Base-by-base conservation (phyloP, 1,140 invertebrate species). In the Papilio aristodemus region DNA sequence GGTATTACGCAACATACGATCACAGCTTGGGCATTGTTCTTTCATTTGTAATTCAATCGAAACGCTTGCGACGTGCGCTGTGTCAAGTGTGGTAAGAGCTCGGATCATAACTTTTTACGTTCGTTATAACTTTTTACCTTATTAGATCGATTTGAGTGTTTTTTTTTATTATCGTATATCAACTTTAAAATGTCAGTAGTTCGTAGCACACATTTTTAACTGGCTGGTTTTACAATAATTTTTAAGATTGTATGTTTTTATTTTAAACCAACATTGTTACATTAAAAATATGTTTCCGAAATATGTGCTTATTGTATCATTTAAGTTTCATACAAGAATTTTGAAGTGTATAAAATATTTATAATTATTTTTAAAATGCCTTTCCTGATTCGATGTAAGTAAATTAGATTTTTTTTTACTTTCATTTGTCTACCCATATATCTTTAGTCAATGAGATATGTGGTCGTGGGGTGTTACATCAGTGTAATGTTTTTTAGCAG, bases 401-500 rank as follows among this genome's bases (percentile, higher is more conserved):
- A 46, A 14, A 19, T 6, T 4, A 10, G 17, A 14, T 19, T 41
- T 7, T 5, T 46, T 19, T 2, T 19, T 19, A 5, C 7, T 22
- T n/a, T 4, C 0, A 17, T 43, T 25, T 54, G 10, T 54, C 46
- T 25, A 54, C 22, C 22, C 46, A 4, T 54, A 11, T 9, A 0
- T 54, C 9, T 54, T 54, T 11, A 66, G 37, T 43, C 64, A 64
- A 70, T 71, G 86, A 81, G 83, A 87, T 87, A 81, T 82, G 78
- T 80, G 85, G 83, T 86, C 84, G 68, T 75, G 78, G 77, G 78
- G 59, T 70, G 73, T 89, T 89, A 86, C 86, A 81, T 87, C 80
- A 86, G 75, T 69, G 72, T 46, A 36, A 69, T 54, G 17, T 76
- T 73, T 79, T 82, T 77, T 57, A 73, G 76, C 50, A 69, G 63